Conservation (phyloP, 2,113 vertebrate species). For the Todiramphus chloris region DNA sequence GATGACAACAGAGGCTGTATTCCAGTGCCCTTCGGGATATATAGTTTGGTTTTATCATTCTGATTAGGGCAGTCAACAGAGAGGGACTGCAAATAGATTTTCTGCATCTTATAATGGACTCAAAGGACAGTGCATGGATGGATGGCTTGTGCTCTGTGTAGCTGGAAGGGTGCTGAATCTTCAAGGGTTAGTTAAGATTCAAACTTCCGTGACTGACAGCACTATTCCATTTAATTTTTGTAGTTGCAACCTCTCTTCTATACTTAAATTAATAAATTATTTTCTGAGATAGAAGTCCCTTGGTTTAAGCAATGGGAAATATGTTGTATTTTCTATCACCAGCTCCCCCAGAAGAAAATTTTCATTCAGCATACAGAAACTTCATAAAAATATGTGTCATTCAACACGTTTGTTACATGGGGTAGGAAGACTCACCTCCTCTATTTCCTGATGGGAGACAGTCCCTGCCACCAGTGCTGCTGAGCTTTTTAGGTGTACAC, state of each 20-base stretch:
- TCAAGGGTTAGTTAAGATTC: not conserved
- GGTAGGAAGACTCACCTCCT: not conserved
- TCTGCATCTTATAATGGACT: not conserved
- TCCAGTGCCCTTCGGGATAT: not conserved
- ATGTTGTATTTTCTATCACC: not conserved
- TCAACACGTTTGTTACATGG: not conserved
- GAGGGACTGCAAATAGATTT: not conserved
- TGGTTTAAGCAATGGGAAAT: not conserved
- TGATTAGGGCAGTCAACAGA: not conserved
- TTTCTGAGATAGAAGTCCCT: not conserved
- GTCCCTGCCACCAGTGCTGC: not conserved
- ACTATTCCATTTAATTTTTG: not conserved
- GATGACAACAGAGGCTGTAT: not conserved
- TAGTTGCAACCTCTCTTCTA: not conserved
- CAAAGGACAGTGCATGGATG: not conserved
- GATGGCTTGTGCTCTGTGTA: not conserved
- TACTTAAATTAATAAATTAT: fast-evolving
- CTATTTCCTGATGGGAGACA: not conserved
- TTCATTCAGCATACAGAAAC: not conserved
- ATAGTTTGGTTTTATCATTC: not conserved
- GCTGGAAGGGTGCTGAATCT: not conserved
- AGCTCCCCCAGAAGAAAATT: not conserved
- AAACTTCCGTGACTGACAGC: not conserved
- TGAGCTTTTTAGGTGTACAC: not conserved
- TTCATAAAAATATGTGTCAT: not conserved